Conservation (phyloP, 2,888 invertebrate genomes). For the Arge pagana region DNA sequence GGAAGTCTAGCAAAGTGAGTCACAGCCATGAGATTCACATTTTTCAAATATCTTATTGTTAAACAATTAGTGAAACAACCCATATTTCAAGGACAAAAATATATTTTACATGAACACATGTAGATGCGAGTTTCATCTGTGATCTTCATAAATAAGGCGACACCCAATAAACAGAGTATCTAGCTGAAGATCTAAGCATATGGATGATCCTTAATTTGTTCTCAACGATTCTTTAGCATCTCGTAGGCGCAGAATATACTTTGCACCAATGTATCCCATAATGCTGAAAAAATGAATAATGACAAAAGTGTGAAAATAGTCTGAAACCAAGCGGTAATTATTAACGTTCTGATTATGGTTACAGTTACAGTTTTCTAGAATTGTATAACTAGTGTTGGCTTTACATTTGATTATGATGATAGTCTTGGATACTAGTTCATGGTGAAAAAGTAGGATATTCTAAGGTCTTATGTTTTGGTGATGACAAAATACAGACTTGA, state of each 20-base stretch:
- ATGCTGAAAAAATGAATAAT: slow-evolving; percentile 32
- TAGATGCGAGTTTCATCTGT: too few species aligned
- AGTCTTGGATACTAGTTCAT: background rate
- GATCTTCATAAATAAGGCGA: slow-evolving; percentile 23
- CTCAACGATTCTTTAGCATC: slow-evolving; percentile 38
- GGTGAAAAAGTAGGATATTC: background rate
- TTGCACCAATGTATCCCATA: slow-evolving; percentile 33
- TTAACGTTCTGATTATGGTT: background rate
- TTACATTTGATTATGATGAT: slow-evolving; percentile 10
- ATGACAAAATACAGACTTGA: too few species aligned
- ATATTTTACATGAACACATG: too few species aligned
- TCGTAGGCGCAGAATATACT: slow-evolving; percentile 39
- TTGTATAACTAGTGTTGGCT: background rate
- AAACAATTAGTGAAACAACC: too few species aligned
- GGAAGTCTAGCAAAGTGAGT: too few species aligned
- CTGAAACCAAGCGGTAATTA: background rate
- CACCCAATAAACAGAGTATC: too few species aligned
- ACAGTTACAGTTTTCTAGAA: background rate
- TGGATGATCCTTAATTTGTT: slow-evolving; percentile 7
- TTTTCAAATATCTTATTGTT: too few species aligned
- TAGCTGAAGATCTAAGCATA: too few species aligned
- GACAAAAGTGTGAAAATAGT: too few species aligned
- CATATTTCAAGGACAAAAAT: too few species aligned
- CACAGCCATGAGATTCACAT: too few species aligned
- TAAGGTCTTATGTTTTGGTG: too few species aligned